phyloP scores from a whole-genome alignment of 1,140 invertebrate species.

The Cepaea nemoralis region DNA sequence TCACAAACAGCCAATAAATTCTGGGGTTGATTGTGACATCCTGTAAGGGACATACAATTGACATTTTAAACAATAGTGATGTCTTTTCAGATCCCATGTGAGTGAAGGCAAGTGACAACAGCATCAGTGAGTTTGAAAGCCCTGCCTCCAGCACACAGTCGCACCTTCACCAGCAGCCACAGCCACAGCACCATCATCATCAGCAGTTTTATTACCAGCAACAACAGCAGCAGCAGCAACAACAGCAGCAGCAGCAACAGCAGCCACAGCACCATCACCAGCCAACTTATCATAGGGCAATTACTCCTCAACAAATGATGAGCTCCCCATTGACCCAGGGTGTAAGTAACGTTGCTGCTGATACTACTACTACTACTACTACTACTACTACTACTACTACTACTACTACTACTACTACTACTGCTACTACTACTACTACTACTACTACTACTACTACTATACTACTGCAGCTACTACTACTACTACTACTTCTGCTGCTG shows the following conservation, averaged over 20 bases:
- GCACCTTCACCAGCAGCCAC: not conserved
- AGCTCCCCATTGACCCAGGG: conserved; percentile 34
- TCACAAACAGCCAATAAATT: too few relatives aligned
- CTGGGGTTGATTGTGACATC: too few relatives aligned
- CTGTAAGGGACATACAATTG: too few relatives aligned
- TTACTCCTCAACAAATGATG: conserved; percentile 37
- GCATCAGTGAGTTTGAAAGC: conserved; percentile 40
- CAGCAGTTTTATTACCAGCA: conserved; percentile 33
- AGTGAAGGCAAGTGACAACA: conserved; percentile 38
- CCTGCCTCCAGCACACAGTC: not conserved
- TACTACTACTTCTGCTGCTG: too few relatives aligned
- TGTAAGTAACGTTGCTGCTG: conserved; percentile 11
- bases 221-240: conserved; percentile 12
- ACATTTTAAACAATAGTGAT: too few relatives aligned
- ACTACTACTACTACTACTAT: too few relatives aligned
- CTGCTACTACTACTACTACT: too few relatives aligned
- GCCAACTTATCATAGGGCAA: not conserved
- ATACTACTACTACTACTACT: too few relatives aligned
- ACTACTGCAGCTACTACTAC: too few relatives aligned
- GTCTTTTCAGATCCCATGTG: not conserved
- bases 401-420: too few relatives aligned
- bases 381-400: too few relatives aligned
- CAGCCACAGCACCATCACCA: conserved; percentile 26
- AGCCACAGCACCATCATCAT: conserved; percentile 23
- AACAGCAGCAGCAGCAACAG: conserved; percentile 38